These are phyloP conservation scores for Pampusana beccarii DNA, from an alignment of 2,113 vertebrate species.

Conservation along the genomic window DNA sequence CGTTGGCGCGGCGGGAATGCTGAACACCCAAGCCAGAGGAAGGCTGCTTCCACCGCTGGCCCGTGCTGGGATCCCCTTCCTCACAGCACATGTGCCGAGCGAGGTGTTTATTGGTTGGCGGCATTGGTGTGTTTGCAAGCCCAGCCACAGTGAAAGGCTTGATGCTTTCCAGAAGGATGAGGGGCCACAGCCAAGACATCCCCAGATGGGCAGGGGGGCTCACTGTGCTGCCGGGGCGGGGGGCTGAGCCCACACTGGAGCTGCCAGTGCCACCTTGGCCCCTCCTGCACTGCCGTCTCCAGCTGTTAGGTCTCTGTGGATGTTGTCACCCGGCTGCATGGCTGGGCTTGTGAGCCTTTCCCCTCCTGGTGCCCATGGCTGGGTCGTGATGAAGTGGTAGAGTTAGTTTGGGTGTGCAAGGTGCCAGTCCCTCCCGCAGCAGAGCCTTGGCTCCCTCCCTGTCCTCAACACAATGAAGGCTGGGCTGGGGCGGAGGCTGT, in stretches of 20 bases:
- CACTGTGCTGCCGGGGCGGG: not conserved
- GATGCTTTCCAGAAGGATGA: not conserved
- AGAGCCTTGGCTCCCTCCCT: not conserved
- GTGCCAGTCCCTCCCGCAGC: not conserved
- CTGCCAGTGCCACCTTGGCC: not conserved
- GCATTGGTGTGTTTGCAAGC: not conserved
- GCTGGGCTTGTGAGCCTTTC: not conserved
- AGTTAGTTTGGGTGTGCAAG: not conserved
- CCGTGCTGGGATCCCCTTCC: conserved; percentile 45
- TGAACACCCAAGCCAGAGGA: not conserved
- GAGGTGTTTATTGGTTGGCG: not conserved
- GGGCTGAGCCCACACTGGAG: not conserved
- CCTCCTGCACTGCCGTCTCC: fast-evolving
- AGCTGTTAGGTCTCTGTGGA: too few species aligned
- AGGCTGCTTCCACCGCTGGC: not conserved
- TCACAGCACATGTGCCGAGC: not conserved
- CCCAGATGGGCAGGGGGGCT: not conserved
- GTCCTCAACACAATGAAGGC: not conserved
- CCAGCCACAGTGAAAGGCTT: not conserved
- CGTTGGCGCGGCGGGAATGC: not conserved
- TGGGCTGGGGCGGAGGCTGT: not conserved
- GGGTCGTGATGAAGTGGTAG: fast-evolving
- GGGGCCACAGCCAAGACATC: not conserved
- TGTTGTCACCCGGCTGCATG: not conserved
- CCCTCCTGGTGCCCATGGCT: fast-evolving